Evolutionary conservation across 2,113 vertebrate species (phyloP).

Genomic region (Elgaria multicarinata): DNA sequence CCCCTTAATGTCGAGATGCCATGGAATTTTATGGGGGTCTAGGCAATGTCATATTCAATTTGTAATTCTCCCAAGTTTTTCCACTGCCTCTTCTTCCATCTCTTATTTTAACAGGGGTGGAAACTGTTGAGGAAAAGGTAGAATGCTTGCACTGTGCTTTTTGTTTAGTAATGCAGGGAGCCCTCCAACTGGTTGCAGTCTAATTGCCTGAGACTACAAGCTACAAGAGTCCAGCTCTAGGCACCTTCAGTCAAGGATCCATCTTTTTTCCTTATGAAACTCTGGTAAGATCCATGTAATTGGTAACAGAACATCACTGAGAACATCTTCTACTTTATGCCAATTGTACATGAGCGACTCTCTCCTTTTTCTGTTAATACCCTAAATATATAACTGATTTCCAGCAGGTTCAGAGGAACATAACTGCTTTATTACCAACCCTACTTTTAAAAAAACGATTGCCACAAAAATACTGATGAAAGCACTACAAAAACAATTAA

Average conservation of each 20-base stretch:
- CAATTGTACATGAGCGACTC: background rate
- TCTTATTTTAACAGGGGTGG: too few relatives aligned
- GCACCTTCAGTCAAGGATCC: background rate
- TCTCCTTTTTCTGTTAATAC: background rate
- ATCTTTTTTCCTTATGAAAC: background rate
- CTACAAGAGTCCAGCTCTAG: background rate
- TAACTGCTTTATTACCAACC: background rate
- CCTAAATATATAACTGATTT: background rate
- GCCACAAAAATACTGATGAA: background rate
- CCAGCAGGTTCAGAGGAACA: background rate
- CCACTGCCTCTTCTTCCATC: background rate
- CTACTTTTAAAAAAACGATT: background rate
- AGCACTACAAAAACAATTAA: background rate
- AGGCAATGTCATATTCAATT: too few relatives aligned
- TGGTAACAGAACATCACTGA: background rate
- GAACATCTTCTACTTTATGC: background rate
- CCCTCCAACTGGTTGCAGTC: too few relatives aligned
- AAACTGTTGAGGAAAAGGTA: too few relatives aligned
- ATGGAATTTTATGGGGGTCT: too few relatives aligned
- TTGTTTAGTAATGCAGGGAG: too few relatives aligned
- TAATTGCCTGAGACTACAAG: background rate
- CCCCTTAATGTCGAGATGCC: too few relatives aligned
- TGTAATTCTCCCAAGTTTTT: background rate
- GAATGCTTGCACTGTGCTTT: background rate
- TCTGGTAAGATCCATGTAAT: background rate